These are phyloP conservation scores for Dioctria linearis DNA, from an alignment of 2,888 invertebrate genomes.

Conservation along the genomic window DNA sequence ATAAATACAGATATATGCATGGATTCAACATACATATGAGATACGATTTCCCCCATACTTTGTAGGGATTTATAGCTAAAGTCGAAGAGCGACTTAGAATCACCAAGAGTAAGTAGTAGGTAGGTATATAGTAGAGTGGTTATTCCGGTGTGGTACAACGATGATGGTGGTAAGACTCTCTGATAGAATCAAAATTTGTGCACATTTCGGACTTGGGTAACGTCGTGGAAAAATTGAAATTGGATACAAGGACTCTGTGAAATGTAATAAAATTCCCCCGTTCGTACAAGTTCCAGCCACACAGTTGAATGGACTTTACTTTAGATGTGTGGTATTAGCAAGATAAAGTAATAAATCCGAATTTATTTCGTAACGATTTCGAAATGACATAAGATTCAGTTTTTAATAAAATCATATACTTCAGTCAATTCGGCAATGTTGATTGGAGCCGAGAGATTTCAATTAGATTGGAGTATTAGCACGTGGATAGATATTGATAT, in stretches of 20 bases:
- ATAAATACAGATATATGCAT: no score
- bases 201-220: slow-evolving; percentile 17
- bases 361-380: slow-evolving; percentile 3
- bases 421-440: neutral
- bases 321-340: slow-evolving; percentile 31
- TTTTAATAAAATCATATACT: neutral
- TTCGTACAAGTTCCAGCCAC: slow-evolving; percentile 26
- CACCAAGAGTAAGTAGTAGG: neutral
- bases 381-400: neutral
- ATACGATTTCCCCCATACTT: slow-evolving; percentile 7
- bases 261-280: slow-evolving; percentile 29
- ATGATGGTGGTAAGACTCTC: neutral
- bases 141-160: neutral
- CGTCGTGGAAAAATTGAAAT: slow-evolving; percentile 40
- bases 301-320: slow-evolving; percentile 19
- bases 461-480: neutral
- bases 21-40: neutral
- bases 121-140: neutral
- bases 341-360: slow-evolving; percentile 33
- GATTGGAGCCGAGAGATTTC: neutral
- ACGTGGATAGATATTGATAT: neutral
- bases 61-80: slow-evolving; percentile 4
- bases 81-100: neutral
- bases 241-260: slow-evolving; percentile 20
- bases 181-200: slow-evolving; percentile 22